phyloP scores from a whole-genome alignment of 2,113 vertebrate species.

The Redunca redunca region DNA sequence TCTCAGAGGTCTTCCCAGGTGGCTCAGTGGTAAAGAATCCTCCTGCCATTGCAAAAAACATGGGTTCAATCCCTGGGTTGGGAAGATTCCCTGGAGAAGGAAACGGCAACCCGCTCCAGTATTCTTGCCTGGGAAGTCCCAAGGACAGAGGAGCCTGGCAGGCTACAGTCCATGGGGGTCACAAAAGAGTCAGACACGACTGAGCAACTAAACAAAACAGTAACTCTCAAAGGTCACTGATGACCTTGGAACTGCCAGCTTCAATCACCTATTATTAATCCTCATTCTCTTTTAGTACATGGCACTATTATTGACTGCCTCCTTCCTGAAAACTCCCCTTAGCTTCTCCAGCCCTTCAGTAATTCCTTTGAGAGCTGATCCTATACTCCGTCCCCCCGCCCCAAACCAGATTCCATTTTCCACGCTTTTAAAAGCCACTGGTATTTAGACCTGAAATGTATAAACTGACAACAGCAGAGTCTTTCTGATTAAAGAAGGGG shows the following conservation, averaged over 20 bases:
- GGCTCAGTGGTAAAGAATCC: background rate
- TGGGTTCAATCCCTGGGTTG: background rate
- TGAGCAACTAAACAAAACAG: background rate
- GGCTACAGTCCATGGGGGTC: background rate
- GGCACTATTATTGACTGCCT: background rate
- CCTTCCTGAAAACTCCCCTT: background rate
- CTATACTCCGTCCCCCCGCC: background rate
- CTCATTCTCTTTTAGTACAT: background rate
- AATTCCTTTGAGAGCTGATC: background rate
- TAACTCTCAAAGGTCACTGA: background rate
- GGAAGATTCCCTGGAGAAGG: background rate
- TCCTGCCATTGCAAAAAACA: background rate
- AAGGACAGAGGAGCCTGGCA: background rate
- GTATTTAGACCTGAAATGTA: background rate
- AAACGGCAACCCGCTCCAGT: background rate
- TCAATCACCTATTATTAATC: background rate
- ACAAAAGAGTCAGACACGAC: background rate
- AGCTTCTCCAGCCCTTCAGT: background rate
- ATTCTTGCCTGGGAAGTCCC: background rate
- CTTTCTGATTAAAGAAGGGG: background rate
- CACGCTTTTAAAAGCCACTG: background rate
- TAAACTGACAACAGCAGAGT: background rate
- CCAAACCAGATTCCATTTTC: background rate
- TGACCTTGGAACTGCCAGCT: background rate
- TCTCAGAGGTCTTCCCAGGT: background rate